phyloP scores from a whole-genome alignment of 1,140 invertebrate species.

The Zeugodacus cucurbitae region DNA sequence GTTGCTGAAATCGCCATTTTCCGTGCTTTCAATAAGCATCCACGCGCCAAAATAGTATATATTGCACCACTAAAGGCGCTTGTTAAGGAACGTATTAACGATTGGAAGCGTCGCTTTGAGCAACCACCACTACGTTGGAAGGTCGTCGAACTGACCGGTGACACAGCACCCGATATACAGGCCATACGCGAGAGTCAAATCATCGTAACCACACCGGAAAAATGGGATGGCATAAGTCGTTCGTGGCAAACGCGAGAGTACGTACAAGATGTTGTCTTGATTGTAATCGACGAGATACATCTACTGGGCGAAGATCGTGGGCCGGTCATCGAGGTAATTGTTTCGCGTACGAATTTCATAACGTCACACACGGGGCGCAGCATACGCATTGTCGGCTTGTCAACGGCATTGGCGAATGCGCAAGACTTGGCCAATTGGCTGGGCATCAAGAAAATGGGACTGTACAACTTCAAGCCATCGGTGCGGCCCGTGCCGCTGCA shows the following conservation, averaged over 20 bases:
- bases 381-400: slow-evolving; percentile 92
- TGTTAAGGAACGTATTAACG: slow-evolving; percentile 94
- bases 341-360: slow-evolving; percentile 92
- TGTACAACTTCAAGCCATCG: slow-evolving; percentile 98
- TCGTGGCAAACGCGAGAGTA: slow-evolving; percentile 98
- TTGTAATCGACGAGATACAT: slow-evolving; percentile 99
- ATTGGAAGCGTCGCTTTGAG: slow-evolving; percentile 94
- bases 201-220: slow-evolving; percentile 99
- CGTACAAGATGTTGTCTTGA: slow-evolving; percentile 90
- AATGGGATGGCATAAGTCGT: slow-evolving; percentile 98
- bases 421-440: slow-evolving; percentile 97
- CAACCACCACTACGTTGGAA: slow-evolving; percentile 78
- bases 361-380: slow-evolving; percentile 82
- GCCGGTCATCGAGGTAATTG: slow-evolving; percentile 86
- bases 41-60: slow-evolving; percentile 93
- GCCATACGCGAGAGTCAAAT: slow-evolving; percentile 87
- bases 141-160: slow-evolving; percentile 97
- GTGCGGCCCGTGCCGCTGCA: slow-evolving; percentile 97
- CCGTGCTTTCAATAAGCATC: slow-evolving; percentile 86
- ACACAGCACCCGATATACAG: slow-evolving; percentile 92
- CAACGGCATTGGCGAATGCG: slow-evolving; percentile 98
- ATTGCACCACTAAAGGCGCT: slow-evolving; percentile 98
- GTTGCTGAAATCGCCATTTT: slow-evolving; percentile 98
- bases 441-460: slow-evolving; percentile 87
- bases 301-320: slow-evolving; percentile 90